Percentiles rank a stretch among this genome's conserved stretches.
phyloP scores from a whole-genome alignment of 2,113 vertebrate species.

The Stegastes partitus region DNA sequence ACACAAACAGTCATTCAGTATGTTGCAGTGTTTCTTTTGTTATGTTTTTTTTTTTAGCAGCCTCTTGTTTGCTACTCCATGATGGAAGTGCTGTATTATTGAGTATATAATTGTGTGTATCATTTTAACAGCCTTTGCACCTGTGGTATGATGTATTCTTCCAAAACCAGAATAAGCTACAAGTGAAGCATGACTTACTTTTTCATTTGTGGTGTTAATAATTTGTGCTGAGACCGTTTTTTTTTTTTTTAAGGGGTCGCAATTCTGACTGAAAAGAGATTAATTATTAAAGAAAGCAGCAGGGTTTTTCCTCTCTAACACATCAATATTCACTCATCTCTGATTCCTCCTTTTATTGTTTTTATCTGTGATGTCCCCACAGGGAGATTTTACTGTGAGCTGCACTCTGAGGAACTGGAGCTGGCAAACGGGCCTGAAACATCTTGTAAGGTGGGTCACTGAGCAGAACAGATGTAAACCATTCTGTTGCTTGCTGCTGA shows the following conservation, averaged over 20 bases:
- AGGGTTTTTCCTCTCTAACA: not conserved
- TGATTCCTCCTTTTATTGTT: conserved; percentile 22
- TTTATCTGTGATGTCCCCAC: conserved; percentile 43
- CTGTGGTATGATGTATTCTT: conserved; percentile 14
- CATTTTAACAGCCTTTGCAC: conserved; percentile 19
- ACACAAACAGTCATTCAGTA: not conserved
- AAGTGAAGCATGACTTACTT: conserved; percentile 37
- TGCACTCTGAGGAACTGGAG: conserved; percentile 80
- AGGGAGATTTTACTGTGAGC: conserved; percentile 86
- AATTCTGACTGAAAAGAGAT: conserved; percentile 30
- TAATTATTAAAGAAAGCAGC: conserved; percentile 48
- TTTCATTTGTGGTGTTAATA: conserved; percentile 64
- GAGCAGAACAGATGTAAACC: conserved; percentile 22
- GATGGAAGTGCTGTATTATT: not conserved
- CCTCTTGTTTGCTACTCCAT: not conserved
- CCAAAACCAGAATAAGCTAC: not conserved
- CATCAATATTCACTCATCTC: conserved; percentile 9
- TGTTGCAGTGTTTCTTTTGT: not conserved
- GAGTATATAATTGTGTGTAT: conserved; percentile 7
- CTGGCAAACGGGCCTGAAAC: conserved; percentile 40
- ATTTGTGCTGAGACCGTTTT: conserved; percentile 42
- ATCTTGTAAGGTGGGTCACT: conserved; percentile 68
- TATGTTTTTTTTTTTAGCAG: conserved; percentile 10
- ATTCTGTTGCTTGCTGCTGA: not conserved
- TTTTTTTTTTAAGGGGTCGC: conserved; percentile 1